phyloP scores from a whole-genome alignment of 2,113 vertebrate species.

The Gadus chalcogrammus region DNA sequence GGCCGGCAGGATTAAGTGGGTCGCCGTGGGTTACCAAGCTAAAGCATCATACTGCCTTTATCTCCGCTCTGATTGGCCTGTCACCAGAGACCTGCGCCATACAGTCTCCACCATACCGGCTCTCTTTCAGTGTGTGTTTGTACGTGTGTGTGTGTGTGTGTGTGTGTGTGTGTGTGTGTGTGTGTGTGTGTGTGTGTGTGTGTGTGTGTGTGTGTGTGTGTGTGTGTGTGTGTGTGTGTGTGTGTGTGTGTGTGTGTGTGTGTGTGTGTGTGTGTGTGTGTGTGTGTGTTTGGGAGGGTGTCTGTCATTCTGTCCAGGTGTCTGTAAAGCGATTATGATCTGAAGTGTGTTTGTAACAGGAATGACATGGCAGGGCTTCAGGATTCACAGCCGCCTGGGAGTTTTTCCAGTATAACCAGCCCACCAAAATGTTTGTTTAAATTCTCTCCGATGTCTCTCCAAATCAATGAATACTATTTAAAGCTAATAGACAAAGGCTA shows the following conservation, averaged over 20 bases:
- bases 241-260: constrained; percentile 19
- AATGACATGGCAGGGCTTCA: neutral
- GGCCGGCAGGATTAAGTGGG: constrained; percentile 99
- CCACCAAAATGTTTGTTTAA: constrained; percentile 2
- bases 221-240: constrained; percentile 17
- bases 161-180: no score
- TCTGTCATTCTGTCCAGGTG: constrained; percentile 8
- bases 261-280: neutral
- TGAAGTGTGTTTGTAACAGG: constrained; percentile 51
- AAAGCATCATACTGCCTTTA: constrained; percentile 97
- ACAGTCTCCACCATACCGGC: constrained; percentile 8
- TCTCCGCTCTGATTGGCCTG: constrained; percentile 97
- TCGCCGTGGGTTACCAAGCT: constrained; percentile 96
- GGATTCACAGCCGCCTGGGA: neutral
- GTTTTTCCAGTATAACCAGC: neutral
- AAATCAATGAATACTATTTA: no score
- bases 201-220: constrained; percentile 2
- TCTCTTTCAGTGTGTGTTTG: constrained; percentile 9
- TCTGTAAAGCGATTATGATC: constrained; percentile 59
- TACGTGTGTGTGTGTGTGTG: constrained; percentile 5
- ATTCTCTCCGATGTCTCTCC: constrained; percentile 11
- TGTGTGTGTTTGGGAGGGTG: constrained; percentile 1
- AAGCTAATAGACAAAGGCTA: no score
- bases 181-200: neutral
- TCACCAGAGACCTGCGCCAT: constrained; percentile 87